Conservation (phyloP, 2,797 vertebrate species). For the Cyprinella venusta region DNA sequence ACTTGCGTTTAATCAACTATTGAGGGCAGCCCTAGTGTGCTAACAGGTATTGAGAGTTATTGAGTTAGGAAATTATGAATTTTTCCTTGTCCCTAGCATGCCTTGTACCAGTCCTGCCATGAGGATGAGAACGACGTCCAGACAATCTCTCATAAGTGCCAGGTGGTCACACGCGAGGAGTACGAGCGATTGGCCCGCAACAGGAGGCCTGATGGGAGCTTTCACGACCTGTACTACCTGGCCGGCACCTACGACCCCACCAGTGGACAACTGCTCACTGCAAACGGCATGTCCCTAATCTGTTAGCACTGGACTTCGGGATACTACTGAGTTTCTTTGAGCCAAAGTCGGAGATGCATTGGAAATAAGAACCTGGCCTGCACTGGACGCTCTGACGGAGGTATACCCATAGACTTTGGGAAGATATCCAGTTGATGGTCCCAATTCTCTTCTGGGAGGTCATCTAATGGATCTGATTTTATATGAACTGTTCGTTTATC, state of each 20-base stretch:
- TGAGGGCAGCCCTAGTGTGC: not conserved
- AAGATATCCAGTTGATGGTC: slow-evolving; percentile 49
- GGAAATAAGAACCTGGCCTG: not conserved
- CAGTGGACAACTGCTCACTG: slow-evolving; percentile 93
- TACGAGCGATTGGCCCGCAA: slow-evolving; percentile 93
- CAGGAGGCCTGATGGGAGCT: slow-evolving; percentile 87
- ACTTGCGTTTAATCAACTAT: not conserved
- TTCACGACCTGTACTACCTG: slow-evolving; percentile 93
- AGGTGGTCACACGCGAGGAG: slow-evolving; percentile 93
- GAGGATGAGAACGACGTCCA: slow-evolving; percentile 98
- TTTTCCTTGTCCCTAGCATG: slow-evolving; percentile 78
- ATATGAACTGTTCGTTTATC: slow-evolving; percentile 56
- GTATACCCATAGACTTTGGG: slow-evolving; percentile 21
- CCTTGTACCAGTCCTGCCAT: slow-evolving; percentile 97
- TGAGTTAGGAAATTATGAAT: not conserved
- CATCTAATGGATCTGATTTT: slow-evolving; percentile 41
- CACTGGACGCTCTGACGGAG: slow-evolving; percentile 1
- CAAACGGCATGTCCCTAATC: slow-evolving; percentile 91
- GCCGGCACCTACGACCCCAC: slow-evolving; percentile 98
- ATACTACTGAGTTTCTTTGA: slow-evolving; percentile 73
- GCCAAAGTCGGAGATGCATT: slow-evolving; percentile 3
- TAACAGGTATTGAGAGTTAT: too few relatives aligned
- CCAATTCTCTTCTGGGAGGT: slow-evolving; percentile 38
- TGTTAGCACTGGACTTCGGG: slow-evolving; percentile 77
- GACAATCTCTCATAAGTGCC: slow-evolving; percentile 99